phyloP scores from a whole-genome alignment of 2,797 vertebrate species.

The Characodon lateralis region DNA sequence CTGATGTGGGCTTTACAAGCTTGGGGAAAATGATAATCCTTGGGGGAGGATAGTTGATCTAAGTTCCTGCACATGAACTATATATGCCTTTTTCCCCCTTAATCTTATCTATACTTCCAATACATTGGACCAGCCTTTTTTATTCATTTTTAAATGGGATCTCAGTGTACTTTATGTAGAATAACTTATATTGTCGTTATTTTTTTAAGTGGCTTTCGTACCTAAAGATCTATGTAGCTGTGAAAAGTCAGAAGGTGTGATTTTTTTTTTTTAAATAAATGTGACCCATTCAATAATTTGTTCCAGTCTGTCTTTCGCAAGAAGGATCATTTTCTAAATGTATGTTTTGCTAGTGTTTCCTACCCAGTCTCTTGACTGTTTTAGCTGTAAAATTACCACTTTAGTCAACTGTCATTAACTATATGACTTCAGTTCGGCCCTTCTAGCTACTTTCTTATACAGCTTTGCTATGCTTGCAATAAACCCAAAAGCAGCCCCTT shows the following conservation, averaged over 20 bases:
- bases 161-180: not conserved
- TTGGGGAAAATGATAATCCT: conserved; percentile 60
- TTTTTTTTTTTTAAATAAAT: not conserved
- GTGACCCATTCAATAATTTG: not conserved
- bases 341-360: not conserved
- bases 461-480: not conserved
- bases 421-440: not conserved
- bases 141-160: not conserved
- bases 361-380: not conserved
- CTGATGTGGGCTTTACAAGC: conserved; percentile 65
- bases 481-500: not conserved
- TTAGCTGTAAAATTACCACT: not conserved
- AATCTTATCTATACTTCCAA: conserved; percentile 20
- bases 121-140: not conserved
- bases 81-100: conserved; percentile 13
- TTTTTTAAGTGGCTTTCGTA: not conserved
- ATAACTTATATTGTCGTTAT: not conserved
- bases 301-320: not conserved
- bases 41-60: conserved; percentile 49
- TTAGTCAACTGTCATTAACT: not conserved
- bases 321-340: not conserved
- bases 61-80: conserved; percentile 55
- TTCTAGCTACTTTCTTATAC: not conserved
- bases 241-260: not conserved
- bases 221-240: not conserved